Percentiles rank a stretch among this genome's conserved stretches.
Conservation (phyloP, 1,140 invertebrate genomes). For the Magallana ariakensis region DNA sequence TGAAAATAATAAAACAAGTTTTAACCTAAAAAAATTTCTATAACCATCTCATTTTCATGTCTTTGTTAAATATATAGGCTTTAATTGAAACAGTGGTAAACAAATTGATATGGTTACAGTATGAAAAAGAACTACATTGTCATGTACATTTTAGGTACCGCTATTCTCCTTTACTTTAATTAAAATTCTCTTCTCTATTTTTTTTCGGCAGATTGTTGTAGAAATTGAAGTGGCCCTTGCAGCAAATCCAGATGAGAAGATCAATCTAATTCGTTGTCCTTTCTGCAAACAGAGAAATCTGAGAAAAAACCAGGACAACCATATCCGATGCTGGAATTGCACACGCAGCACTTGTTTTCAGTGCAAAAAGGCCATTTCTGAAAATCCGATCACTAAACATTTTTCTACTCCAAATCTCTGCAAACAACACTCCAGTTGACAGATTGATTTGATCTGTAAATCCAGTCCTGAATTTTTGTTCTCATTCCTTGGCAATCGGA, state of each 20-base stretch:
- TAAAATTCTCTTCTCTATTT: neutral
- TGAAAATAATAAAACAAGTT: too few species aligned
- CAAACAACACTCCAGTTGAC: slow-evolving; percentile 56
- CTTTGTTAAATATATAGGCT: too few species aligned
- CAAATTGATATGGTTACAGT: too few species aligned
- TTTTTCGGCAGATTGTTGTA: slow-evolving; percentile 3
- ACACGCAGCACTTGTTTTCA: slow-evolving; percentile 65
- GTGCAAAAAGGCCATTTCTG: slow-evolving; percentile 57
- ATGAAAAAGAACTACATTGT: too few species aligned
- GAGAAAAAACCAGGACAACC: slow-evolving; percentile 64
- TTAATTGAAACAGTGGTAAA: too few species aligned
- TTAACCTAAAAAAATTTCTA: too few species aligned
- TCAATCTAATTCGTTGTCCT: slow-evolving; percentile 56
- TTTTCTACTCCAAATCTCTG: slow-evolving; percentile 56
- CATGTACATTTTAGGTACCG: too few species aligned
- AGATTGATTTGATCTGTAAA: neutral
- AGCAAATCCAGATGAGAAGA: slow-evolving; percentile 38
- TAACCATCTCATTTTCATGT: too few species aligned
- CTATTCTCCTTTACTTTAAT: too few species aligned
- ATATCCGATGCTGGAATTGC: slow-evolving; percentile 71
- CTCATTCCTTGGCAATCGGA: too few species aligned
- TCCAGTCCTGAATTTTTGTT: too few species aligned
- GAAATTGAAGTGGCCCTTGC: slow-evolving; percentile 25
- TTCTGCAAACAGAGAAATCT: slow-evolving; percentile 65
- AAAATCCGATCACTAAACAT: slow-evolving; percentile 58